Evolutionary conservation across 1,140 invertebrate genomes (phyloP), one percentile per base, ranked within the genome.

Genomic region (Solen grandis): DNA sequence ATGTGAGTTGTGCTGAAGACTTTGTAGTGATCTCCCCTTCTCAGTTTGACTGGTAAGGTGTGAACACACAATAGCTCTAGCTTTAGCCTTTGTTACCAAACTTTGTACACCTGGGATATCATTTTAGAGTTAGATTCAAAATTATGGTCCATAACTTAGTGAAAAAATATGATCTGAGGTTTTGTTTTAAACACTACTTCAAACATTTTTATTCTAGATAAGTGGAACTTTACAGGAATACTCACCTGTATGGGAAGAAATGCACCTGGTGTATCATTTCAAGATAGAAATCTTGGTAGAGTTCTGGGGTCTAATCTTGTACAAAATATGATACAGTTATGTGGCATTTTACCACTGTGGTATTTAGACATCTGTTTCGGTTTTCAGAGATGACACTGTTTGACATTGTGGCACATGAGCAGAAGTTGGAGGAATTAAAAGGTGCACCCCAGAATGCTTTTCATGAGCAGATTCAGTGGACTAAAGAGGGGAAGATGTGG

Each of bases 401-500:
- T 50, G 77, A 80, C 14, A 36, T 65, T 38, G 57, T 80, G 33
- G 46, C 36, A 10, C 59, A 80, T 35, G 77, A 80, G 35, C 25
- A 57, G 14, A 62, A 22, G 50, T 31, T 8, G 33, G 22, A 38
- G 5, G 31, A 38, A 36, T 1, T 66, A 36, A 16, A 19, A 22
- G 29, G 59, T n/a, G 57, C 78, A 4, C 97, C 98, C 0, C 90
- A 93, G 5, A 99, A 99, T 93, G 95, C 95, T 86, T 98, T 97
- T 91, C 95, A 94, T 92, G 97, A 99, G 93, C 96, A 98, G 95
- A 97, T 97, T 72, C 88, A 95, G 62, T 99, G 97, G 97, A 99
- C 98, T 0, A 95, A 98, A 63, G 95, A 98, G 91, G 97, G 97
- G 57, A 99, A 98, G 93, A 86, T 99, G 10, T 99, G 98, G 98